These are phyloP conservation scores for Thymallus thymallus DNA, from an alignment of 2,113 vertebrate species.

Conservation along the genomic window DNA sequence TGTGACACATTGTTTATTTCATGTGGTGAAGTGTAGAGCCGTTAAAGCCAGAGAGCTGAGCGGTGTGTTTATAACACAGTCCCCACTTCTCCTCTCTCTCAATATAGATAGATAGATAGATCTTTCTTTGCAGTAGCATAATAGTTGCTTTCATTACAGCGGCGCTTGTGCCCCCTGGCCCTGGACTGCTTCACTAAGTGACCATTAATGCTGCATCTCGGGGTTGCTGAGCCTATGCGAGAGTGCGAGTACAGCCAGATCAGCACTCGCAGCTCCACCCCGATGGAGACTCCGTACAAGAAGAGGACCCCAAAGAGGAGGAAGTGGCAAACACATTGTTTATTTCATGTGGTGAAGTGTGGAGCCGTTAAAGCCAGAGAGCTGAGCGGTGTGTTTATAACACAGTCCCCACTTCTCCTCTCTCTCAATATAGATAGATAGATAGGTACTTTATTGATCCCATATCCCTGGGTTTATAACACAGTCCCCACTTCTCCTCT, in stretches of 20 bases:
- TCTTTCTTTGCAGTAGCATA: no score
- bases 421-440: no score
- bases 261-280: conserved; percentile 92
- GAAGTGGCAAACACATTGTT: conserved; percentile 83
- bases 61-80: no score
- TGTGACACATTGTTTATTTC: background rate
- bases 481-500: no score
- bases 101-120: no score
- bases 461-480: no score
- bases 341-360: background rate
- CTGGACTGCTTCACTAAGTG: conserved; percentile 18
- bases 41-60: background rate
- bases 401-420: no score
- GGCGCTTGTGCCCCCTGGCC: background rate
- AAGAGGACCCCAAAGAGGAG: conserved; percentile 83
- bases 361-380: background rate
- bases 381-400: no score
- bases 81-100: no score
- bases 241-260: conserved; percentile 98
- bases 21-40: background rate
- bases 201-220: conserved; percentile 90
- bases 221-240: conserved; percentile 92
- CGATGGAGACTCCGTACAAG: conserved; percentile 95
- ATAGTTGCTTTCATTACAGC: conserved; percentile 2
- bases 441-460: no score